Percentiles rank a stretch among this genome's conserved stretches.
Conservation (phyloP, 1,140 invertebrate genomes). For the Philaenus spumarius region DNA sequence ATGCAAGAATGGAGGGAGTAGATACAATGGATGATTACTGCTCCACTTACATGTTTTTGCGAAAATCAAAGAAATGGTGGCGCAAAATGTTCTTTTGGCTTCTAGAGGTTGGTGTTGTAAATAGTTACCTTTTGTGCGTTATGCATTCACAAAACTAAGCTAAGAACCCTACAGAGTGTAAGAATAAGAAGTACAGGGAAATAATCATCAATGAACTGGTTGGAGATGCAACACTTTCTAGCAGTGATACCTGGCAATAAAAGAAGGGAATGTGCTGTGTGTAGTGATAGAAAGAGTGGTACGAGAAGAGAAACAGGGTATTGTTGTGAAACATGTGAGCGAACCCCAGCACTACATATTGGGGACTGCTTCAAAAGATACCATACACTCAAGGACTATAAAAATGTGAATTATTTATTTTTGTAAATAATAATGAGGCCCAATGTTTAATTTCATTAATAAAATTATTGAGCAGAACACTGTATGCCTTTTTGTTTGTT, state of each 20-base stretch:
- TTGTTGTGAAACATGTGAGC: neutral
- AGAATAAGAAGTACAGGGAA: constrained; percentile 2
- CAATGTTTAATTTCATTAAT: too few relatives aligned
- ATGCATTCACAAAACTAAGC: neutral
- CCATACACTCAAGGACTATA: neutral
- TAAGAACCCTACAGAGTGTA: neutral
- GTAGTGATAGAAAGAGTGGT: neutral
- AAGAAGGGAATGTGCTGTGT: neutral
- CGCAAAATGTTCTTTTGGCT: constrained; percentile 6
- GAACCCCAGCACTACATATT: neutral
- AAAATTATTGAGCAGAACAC: too few relatives aligned
- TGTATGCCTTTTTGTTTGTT: too few relatives aligned
- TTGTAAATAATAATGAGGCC: too few relatives aligned
- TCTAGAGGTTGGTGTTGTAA: neutral
- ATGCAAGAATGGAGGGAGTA: neutral
- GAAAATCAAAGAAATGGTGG: constrained; percentile 7
- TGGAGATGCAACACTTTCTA: neutral
- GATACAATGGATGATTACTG: neutral
- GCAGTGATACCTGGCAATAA: neutral
- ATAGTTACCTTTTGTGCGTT: neutral
- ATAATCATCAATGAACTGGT: neutral
- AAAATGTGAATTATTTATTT: neutral
- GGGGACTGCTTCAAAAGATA: neutral
- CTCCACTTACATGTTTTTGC: neutral
- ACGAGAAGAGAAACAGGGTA: neutral